Evolutionary conservation across 2,113 vertebrate genomes (phyloP), one percentile per base, ranked within the genome.

Genomic region (Lepisosteus osseus): DNA sequence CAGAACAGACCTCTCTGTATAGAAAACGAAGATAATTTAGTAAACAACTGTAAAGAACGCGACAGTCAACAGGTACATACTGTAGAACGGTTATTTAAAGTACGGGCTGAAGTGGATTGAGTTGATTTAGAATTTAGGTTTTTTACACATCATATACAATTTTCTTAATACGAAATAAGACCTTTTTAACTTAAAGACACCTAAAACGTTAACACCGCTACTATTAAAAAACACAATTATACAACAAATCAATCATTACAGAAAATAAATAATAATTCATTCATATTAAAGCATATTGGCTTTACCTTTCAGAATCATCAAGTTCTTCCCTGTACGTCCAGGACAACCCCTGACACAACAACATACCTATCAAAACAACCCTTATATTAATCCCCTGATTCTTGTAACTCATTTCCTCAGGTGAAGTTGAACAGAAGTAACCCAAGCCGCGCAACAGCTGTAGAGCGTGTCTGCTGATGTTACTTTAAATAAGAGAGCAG

Each of bases 321-420:
- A 90, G 77, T 77, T 94, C 92, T 69, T 95, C 90, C 56, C 93
- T 90, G 90, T 92, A 95, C 78, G 91, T 95, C 96, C 94, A 96
- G 8, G 92, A 83, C 77, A 92, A 86, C 65, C 90, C 92, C 65
- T 85, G 84, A 0, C 93, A 93, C 86, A 94, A 84, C 70, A 87
- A 82, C 71, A 84, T 74, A 72, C 80, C 85, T 64, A 83, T 84
- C 78, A 91, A 68, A 69, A 82, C 77, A 67, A 89, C 76, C 72
- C 85, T 73, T 0, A 89, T 84, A 63, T 79, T 80, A 42, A 59
- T 68, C 65, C 82, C 66, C 74, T 12, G 44, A 80, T 68, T 73
- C 67, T 56, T 75, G 3, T 76, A 78, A 66, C 73, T 75, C 90
- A 90, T 91, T 68, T 82, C 86, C 77, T 73, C 64, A 15, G 72